phyloP scores from a whole-genome alignment of 2,888 invertebrate genomes.

The Mythimna loreyi region DNA sequence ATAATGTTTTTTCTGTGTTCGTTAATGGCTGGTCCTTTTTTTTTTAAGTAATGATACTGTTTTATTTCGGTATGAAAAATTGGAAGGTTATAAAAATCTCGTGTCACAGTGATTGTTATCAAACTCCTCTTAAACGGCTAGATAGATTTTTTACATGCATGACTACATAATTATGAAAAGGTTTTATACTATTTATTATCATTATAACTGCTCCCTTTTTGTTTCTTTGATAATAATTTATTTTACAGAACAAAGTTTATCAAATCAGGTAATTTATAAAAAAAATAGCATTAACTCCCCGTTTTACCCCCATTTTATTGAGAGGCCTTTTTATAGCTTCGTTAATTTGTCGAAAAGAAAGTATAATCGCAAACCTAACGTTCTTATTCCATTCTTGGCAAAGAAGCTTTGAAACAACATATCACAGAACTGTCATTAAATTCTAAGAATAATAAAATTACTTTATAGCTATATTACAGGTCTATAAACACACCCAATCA shows the following conservation, averaged over 20 bases:
- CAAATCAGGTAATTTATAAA: no score
- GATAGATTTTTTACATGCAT: no score
- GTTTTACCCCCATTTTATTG: neutral
- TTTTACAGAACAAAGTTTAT: no score
- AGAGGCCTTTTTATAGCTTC: neutral
- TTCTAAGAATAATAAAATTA: constrained; percentile 9
- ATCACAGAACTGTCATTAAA: neutral
- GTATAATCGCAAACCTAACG: neutral
- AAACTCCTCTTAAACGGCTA: no score
- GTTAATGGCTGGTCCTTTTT: neutral
- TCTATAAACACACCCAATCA: constrained; percentile 36
- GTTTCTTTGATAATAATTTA: no score
- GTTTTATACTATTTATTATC: no score
- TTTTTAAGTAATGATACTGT: neutral
- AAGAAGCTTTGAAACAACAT: neutral
- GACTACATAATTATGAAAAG: no score
- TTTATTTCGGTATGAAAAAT: no score
- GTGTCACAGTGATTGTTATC: no score
- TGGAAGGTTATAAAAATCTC: no score
- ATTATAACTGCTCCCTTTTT: no score
- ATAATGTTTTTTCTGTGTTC: constrained; percentile 11
- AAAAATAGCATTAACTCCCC: no score
- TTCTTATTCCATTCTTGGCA: neutral
- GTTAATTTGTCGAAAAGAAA: neutral
- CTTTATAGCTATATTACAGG: constrained; percentile 5